phyloP scores from a whole-genome alignment of 2,888 invertebrate genomes.

The Pseudococcus jackbeardsleyi region DNA sequence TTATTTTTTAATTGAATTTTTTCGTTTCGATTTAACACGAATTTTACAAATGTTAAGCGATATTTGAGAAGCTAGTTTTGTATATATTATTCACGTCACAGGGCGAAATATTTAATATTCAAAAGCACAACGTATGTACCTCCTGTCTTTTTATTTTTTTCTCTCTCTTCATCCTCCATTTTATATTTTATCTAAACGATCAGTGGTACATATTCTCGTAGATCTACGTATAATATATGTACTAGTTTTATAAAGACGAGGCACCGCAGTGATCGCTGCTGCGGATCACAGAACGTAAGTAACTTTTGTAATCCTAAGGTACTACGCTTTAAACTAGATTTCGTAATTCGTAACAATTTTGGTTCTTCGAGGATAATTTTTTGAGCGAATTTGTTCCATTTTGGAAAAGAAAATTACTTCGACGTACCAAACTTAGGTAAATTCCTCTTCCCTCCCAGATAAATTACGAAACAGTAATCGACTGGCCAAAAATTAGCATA shows the following conservation, averaged over 20 bases:
- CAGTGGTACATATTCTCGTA: neutral
- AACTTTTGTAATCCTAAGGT: neutral
- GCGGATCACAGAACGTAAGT: neutral
- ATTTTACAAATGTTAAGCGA: neutral
- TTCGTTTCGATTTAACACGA: neutral
- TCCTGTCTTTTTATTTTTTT: neutral
- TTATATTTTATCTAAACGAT: neutral
- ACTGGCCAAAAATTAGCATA: neutral
- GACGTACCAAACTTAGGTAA: neutral
- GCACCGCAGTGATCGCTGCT: neutral
- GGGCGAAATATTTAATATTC: neutral
- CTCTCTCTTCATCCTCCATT: neutral
- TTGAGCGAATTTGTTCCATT: neutral
- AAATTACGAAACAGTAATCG: neutral
- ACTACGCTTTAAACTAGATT: neutral
- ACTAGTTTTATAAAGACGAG: neutral
- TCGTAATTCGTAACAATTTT: neutral
- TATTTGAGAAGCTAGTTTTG: neutral
- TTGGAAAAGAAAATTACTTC: neutral
- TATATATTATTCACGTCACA: neutral
- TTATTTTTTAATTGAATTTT: neutral
- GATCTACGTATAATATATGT: neutral
- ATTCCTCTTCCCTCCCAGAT: neutral
- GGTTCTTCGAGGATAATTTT: neutral
- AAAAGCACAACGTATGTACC: slow-evolving; percentile 5